Evolutionary conservation across 1,140 invertebrate genomes (phyloP), one percentile per base, ranked within the genome.

Genomic region (Centruroides sculpturatus): DNA sequence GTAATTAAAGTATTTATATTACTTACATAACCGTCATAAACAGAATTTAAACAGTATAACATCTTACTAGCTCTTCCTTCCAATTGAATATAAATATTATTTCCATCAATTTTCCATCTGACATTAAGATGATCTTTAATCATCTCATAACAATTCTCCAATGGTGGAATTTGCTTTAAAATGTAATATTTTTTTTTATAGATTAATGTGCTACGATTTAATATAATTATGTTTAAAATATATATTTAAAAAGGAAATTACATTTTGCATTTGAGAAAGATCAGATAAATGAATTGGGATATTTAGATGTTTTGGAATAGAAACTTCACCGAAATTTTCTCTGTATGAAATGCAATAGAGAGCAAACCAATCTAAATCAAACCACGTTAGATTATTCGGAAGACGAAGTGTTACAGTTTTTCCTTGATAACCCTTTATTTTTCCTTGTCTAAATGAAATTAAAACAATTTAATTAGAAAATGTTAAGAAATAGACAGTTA

Each of bases 41-140:
- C 3, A 41, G 41, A 41, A 41, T 41, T 41, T 41, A 41, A 41
- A 41, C 3, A 6, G 41, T 48, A 13, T 60, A 12, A 23, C 23
- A 1, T 65, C 72, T 73, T 67, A 80, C 81, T 74, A 62, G 85
- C 79, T 77, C 85, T 82, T n/a, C 83, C 89, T n/a, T 85, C 82
- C 5, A 94, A 73, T 73, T 92, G 83, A 58, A 94, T 81, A 2
- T 89, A 92, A 56, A 94, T 83, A 71, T 87, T 83, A n/a, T 84
- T 85, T 0, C 89, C 88, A 71, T 91, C 89, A 4, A 92, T 83
- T 71, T 92, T 88, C 90, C 90, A 94, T 9, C 84, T 83, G 3
- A 92, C 79, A 77, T 91, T 88, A 58, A 85, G 75, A 67, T 87
- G 81, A 71, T 83, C 62, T 7, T 66, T 64, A 48, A 69, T 64